Evolutionary conservation across 1,140 invertebrate genomes (phyloP), one percentile per base, ranked within the genome.

Genomic region (Frieseomelitta varia): DNA sequence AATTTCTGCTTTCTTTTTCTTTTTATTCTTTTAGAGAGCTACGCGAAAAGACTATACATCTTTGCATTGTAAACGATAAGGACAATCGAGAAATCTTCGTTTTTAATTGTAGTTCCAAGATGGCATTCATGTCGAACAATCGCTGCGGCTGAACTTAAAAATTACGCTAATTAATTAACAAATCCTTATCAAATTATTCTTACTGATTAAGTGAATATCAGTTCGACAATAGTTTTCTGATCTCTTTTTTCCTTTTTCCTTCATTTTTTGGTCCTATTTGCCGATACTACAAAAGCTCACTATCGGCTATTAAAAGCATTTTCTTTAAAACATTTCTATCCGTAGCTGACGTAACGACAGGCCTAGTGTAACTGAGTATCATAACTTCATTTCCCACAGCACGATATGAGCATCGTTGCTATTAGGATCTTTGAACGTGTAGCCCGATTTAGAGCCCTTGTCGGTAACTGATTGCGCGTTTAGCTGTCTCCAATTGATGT

Each of bases 331-430:
- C 78, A 39, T 74, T 30, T 81, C 81, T 81, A 81, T 73, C 67
- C 73, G 61, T 77, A 89, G 8, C 53, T 58, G 68, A 81, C 71
- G 67, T 56, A 80, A 84, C 79, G 69, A 68, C 27, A 51, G 39
- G 19, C 58, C 84, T 87, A 85, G n/a, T 27, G 34, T 77, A 72
- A 88, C 89, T 90, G 77, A 89, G 87, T 91, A 95, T 96, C 95
- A 98, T 96, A 98, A 96, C 91, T 98, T 98, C 96, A 98, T 97
- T 95, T 98, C 98, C 98, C 98, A 98, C 19, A 98, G 95, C 58
- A 98, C 97, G 87, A 98, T 97, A 94, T 98, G 97, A 21, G 98
- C 97, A 95, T 98, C 97, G 88, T 96, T 97, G 89, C 95, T 96
- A 89, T 97, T 97, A 39, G 96, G 96, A 84, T 96, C 96, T 83